Evolutionary conservation across 2,888 invertebrate species (phyloP).

Genomic region (Panopea generosa): DNA sequence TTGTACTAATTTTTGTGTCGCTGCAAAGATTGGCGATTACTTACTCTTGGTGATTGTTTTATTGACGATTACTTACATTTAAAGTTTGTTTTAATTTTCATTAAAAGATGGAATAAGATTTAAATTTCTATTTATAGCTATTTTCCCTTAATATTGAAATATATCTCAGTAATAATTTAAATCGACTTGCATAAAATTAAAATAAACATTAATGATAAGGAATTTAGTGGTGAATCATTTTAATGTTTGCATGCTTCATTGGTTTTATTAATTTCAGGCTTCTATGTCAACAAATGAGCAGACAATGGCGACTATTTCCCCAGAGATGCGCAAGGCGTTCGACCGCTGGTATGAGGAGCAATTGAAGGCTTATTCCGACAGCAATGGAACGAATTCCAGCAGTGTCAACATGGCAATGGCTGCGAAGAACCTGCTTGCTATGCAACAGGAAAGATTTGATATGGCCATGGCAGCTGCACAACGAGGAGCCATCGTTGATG

Average conservation of each 20-base stretch:
- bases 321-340: conserved; percentile 94
- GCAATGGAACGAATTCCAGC: conserved; percentile 20
- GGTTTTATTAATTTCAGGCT: conserved; percentile 87
- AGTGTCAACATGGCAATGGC: conserved; percentile 59
- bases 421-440: conserved; percentile 48
- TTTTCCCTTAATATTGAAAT: no score
- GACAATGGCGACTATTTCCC: conserved; percentile 88
- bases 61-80: no score
- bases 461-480: conserved; percentile 10
- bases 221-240: no score
- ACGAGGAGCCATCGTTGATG: not conserved
- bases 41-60: no score
- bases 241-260: conserved; percentile 11
- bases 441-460: conserved; percentile 48
- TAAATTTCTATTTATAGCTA: no score
- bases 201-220: no score
- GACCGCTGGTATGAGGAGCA: conserved; percentile 93
- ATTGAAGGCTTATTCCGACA: conserved; percentile 56
- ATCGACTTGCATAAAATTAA: no score
- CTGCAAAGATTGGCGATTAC: no score
- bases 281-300: conserved; percentile 92
- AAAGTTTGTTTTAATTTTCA: no score
- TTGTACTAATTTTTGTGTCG: no score
- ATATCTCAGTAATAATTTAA: no score
- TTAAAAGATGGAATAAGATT: no score